Evolutionary conservation across 92 coral and sea anemone species (phyloP).

Genomic region (Blastomussa wellsi): DNA sequence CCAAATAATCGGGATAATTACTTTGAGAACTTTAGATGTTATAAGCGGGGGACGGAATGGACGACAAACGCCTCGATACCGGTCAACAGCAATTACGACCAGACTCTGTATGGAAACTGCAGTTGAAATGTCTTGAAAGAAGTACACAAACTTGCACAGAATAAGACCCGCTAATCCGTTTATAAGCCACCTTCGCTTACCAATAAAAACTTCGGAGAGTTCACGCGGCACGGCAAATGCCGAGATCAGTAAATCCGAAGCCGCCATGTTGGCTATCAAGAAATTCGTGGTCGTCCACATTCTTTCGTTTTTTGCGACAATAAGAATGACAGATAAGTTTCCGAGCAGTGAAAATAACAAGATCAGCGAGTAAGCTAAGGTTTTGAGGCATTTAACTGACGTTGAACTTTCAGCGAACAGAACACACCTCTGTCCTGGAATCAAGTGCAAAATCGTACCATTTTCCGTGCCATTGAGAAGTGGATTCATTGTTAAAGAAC

Average conservation of each 20-base stretch:
- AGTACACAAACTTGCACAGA: conserved; percentile 34
- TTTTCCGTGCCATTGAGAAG: neutral
- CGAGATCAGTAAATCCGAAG: conserved; percentile 33
- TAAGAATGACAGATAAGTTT: conserved; percentile 28
- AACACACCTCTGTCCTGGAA: neutral
- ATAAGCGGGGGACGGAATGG: neutral
- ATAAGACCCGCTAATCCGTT: conserved; percentile 22
- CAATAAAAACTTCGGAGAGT: conserved; percentile 24
- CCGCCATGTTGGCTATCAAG: conserved; percentile 48
- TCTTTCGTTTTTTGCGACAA: conserved; percentile 23
- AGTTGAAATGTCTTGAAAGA: conserved; percentile 24
- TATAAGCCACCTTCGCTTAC: conserved; percentile 36
- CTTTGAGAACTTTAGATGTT: neutral
- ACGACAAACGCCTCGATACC: neutral
- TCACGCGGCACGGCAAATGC: conserved; percentile 9
- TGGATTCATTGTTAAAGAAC: neutral
- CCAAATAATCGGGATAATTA: neutral
- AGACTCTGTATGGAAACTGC: conserved; percentile 28
- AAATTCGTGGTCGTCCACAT: conserved; percentile 37
- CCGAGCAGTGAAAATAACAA: conserved; percentile 45
- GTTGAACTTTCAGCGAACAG: neutral
- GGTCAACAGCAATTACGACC: neutral
- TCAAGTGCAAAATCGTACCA: neutral
- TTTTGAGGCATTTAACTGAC: conserved; percentile 8
- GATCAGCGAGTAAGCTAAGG: conserved; percentile 31